Evolutionary conservation across 2,113 vertebrate genomes (phyloP), one percentile per base, ranked within the genome.

Genomic region (Bufo gargarizans): DNA sequence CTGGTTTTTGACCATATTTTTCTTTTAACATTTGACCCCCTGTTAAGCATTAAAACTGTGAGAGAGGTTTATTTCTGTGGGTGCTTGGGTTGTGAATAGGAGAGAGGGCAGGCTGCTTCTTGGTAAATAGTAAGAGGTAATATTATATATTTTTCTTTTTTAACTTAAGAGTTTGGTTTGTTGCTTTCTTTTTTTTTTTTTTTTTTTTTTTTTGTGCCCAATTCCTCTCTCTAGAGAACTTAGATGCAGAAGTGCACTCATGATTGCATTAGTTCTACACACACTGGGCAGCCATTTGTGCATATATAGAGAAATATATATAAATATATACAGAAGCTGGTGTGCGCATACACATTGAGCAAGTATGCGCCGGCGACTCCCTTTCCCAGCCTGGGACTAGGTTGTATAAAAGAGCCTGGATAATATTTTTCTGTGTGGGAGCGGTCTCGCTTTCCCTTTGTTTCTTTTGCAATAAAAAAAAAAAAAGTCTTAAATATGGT

Each of bases 401-500:
- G 69, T 84, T 89, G 87, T 89, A 89, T 89, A 89, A 88, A 61
- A 88, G 79, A 88, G 87, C 80, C 59, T 84, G 80, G 82, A 84
- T 89, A 84, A 89, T 89, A 89, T 89, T 89, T 89, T 89, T 89
- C 87, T 89, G 81, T 88, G 69, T 20, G 59, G 86, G 43, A 61
- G 72, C 71, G 22, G 71, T 69, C 59, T 84, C 50, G 81, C 81
- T 89, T 78, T 69, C 87, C 49, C 61, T 89, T 67, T 77, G 63
- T 84, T 89, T 89, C 82, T 89, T 89, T 89, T 89, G 81, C 81
- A 84, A 89, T 84, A 78, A 89, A 89, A 89, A 84, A 79, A 86
- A 22, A 76, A 76, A 71, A 3, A 72, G 49, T 74, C 45, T 49
- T 6, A 53, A 72, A 14, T 17, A n/a, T 50, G 17, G 33, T 63